Conservation (phyloP, 1,140 invertebrate genomes). For the Bradynema listronoti region DNA sequence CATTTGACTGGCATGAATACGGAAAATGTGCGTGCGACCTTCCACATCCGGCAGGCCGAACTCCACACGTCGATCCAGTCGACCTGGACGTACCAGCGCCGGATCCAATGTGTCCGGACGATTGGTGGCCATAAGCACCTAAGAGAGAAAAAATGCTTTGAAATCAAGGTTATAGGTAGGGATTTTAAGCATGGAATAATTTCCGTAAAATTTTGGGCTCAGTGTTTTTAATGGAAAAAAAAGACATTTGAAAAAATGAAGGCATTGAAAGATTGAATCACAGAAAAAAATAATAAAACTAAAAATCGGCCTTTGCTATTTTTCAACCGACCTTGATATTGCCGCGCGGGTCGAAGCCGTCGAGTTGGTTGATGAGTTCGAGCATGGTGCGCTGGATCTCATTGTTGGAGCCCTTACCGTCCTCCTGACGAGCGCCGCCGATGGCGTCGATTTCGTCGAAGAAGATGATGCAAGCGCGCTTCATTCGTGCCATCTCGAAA, state of each 20-base stretch:
- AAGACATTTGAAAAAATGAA: not conserved
- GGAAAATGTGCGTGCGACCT: slow-evolving; percentile 92
- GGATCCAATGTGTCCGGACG: slow-evolving; percentile 96
- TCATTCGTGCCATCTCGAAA: slow-evolving; percentile 98
- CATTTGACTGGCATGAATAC: slow-evolving; percentile 97
- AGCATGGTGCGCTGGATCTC: slow-evolving; percentile 99
- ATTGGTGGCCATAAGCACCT: slow-evolving; percentile 99
- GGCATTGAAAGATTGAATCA: not conserved
- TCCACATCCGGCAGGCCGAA: slow-evolving; percentile 63
- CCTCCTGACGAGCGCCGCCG: slow-evolving; percentile 92
- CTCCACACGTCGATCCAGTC: slow-evolving; percentile 94
- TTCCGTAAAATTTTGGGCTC: too few relatives aligned
- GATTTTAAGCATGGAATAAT: too few relatives aligned
- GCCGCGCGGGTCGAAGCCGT: slow-evolving; percentile 96
- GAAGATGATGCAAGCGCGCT: slow-evolving; percentile 98
- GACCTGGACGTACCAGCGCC: slow-evolving; percentile 85
- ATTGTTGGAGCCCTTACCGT: slow-evolving; percentile 94
- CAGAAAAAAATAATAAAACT: not conserved
- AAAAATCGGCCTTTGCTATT: not conserved
- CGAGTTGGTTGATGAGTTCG: slow-evolving; percentile 95
- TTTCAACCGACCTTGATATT: slow-evolving; percentile 97
- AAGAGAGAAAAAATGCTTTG: slow-evolving; percentile 47
- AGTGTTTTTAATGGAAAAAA: not conserved
- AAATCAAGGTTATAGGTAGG: too few relatives aligned
- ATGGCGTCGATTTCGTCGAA: slow-evolving; percentile 99